Evolutionary conservation across 2,113 vertebrate genomes (phyloP), one percentile per base, ranked within the genome.

Genomic region (Scomber scombrus): DNA sequence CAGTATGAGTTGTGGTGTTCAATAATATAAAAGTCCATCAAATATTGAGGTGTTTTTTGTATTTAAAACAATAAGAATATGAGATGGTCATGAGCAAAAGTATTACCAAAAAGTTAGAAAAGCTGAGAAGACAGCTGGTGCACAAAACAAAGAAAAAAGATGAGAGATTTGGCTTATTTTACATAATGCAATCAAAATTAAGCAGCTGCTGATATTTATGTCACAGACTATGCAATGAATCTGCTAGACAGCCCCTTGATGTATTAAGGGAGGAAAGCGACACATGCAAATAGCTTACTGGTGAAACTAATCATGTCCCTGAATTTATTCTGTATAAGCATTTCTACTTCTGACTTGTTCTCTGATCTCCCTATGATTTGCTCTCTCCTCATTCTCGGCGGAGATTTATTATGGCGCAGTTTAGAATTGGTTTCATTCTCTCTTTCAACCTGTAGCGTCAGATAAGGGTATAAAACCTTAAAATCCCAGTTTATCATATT

Each of bases 401-500:
- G 23, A 45, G 57, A 84, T 81, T 82, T 79, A 76, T 78, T 43
- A 63, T 64, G 66, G 13, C 56, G 16, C 57, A 45, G 19, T 74
- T 78, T 21, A 29, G 45, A 68, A 70, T 68, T 67, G 56, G 26
- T 81, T 77, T 80, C 71, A 73, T 85, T 66, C 82, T 68, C 70
- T 43, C 34, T 83, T 74, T 71, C 66, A 76, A 78, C 64, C 3
- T 68, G 76, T 61, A 15, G 46, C 50, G 55, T 66, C 71, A 61
- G 62, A 74, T 64, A 75, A 16, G 19, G 7, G 29, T 29, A 43
- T 15, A 60, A 73, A 78, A 87, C 56, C 3, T 50, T 23, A 45
- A 84, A 87, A 73, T 56, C 49, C 13, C 13, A 21, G 40, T 54
- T 80, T 89, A 90, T 86, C 82, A 1, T 75, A 72, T 49, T 74